Percentiles rank a stretch among this genome's conserved stretches.
phyloP scores from a whole-genome alignment of 1,140 invertebrate species.

The Drosophila teissieri region DNA sequence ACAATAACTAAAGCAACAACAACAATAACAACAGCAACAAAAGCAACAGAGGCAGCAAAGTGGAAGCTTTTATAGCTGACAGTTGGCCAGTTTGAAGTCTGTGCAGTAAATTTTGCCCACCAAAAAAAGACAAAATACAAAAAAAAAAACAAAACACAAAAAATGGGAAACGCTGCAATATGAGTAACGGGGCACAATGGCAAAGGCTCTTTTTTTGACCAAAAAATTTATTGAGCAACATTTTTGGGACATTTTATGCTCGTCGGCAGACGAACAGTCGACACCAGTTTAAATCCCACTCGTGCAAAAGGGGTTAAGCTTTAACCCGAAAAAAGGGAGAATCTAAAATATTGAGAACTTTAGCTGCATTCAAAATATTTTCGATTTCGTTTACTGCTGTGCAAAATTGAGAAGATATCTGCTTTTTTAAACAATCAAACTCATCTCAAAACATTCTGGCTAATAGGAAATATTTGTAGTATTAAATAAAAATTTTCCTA shows the following conservation, averaged over 20 bases:
- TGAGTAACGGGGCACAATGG: conserved; percentile 27
- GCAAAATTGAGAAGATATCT: too few species aligned
- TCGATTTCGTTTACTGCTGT: neutral
- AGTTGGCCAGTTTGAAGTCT: conserved; percentile 48
- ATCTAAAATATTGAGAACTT: neutral
- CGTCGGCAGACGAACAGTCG: conserved; percentile 11
- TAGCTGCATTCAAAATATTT: neutral
- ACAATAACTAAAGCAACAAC: neutral
- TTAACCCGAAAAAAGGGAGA: neutral
- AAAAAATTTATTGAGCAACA: conserved; percentile 69
- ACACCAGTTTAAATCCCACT: neutral
- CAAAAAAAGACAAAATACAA: conserved; percentile 2
- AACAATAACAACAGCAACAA: conserved; percentile 7
- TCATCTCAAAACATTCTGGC: too few species aligned
- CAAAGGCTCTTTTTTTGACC: conserved; percentile 18
- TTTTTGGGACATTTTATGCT: conserved; percentile 57
- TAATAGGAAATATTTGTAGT: too few species aligned
- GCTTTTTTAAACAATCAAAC: neutral
- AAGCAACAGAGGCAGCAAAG: conserved; percentile 12
- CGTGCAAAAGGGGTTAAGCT: neutral
- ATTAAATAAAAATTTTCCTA: too few species aligned
- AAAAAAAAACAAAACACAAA: neutral
- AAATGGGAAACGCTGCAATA: conserved; percentile 24
- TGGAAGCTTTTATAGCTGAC: conserved; percentile 62
- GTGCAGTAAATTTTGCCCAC: conserved; percentile 55